Evolutionary conservation across 2,113 vertebrate species (phyloP).

Genomic region (Syngnathoides biaculeatus): DNA sequence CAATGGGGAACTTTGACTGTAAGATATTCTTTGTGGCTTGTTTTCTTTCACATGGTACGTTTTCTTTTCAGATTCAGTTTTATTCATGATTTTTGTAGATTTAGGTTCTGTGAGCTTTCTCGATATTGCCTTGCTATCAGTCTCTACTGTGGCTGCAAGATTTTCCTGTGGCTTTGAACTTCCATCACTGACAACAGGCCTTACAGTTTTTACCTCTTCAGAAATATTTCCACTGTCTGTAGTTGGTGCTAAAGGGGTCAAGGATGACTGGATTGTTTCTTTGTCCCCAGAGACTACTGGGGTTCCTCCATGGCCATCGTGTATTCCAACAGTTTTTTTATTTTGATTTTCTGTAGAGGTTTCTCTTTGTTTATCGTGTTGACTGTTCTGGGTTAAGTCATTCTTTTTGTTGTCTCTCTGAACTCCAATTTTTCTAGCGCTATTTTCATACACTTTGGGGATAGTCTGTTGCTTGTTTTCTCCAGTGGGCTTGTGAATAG

Average conservation of each 20-base stretch:
- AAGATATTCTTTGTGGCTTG: slow-evolving; percentile 25
- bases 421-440: not conserved
- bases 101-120: not conserved
- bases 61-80: slow-evolving; percentile 12
- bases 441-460: not conserved
- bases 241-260: slow-evolving; percentile 12
- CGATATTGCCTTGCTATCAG: not conserved
- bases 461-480: slow-evolving; percentile 18
- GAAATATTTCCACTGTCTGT: slow-evolving; percentile 2
- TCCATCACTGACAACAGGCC: not conserved
- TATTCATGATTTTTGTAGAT: not conserved
- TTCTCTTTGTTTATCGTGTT: slow-evolving; percentile 2
- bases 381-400: not conserved
- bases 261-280: slow-evolving; percentile 9
- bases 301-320: slow-evolving; percentile 1
- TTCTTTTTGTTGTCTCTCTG: not conserved
- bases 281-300: not conserved
- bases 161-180: not conserved
- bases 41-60: slow-evolving; percentile 5
- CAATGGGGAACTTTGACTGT: not conserved
- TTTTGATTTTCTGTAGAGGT: slow-evolving; percentile 4
- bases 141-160: not conserved
- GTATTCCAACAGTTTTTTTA: slow-evolving; percentile 6
- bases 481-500: not conserved
- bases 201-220: slow-evolving; percentile 10